Evolutionary conservation across 1,140 invertebrate species (phyloP), one percentile per base, ranked within the genome.

Genomic region (Manduca sexta): DNA sequence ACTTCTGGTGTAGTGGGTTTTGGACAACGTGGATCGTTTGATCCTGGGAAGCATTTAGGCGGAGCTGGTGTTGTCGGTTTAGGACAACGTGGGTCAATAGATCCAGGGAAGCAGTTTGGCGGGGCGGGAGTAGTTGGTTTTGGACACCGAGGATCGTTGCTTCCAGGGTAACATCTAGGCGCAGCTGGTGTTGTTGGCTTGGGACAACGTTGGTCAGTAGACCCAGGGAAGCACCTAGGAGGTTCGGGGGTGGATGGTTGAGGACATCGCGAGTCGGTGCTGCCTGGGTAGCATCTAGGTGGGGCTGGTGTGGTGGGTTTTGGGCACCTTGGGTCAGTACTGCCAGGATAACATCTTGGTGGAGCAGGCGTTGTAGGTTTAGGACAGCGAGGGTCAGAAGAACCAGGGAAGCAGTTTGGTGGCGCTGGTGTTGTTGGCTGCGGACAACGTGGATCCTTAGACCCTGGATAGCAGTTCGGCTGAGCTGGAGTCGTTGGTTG

Each of bases 71-170:
- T 64, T 43, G 67, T 48, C 40, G 66, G 61, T 30, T 67, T 38
- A 7, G 75, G 70, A 52, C 86, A 88, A 11, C 81, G 43, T 6
- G 86, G 80, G 59, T 88, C 86, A 2, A 43, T 65, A 13, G 74
- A 78, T 5, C 74, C 74, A 15, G 75, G 75, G 54, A 56, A 76
- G 41, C 78, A 83, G 13, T 45, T 49, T 37, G 62, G 63, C 48
- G 65, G 38, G 30, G 40, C 49, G 6, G 45, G 49, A 4, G 56
- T 64, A 42, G 67, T 48, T 40, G 66, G 61, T 30, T 67, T 43
- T 6, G 75, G 70, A 52, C 86, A 88, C 10, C 81, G 41, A 6
- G 86, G 82, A 60, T 88, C 86, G 3, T 43, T 65, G 12, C 74
- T 78, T 3, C 74, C 74, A 13, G 75, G 75, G 55, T 55, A 76